These are phyloP conservation scores for Agrotis exclamationis DNA, from an alignment of 2,888 invertebrate species.

Conservation along the genomic window DNA sequence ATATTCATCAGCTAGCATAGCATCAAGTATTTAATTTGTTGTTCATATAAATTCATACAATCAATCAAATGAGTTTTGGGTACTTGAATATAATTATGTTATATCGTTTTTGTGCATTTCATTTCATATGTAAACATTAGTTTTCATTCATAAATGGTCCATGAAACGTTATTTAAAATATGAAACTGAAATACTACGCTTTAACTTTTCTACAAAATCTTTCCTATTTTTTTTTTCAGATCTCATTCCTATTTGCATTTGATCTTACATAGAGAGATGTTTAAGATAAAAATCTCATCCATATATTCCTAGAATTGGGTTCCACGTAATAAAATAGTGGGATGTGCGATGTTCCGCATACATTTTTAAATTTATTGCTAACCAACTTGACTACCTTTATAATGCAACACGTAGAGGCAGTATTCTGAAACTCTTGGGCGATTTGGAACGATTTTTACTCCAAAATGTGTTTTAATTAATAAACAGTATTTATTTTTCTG, in stretches of 20 bases:
- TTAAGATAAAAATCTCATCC: slow-evolving; percentile 52
- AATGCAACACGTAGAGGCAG: slow-evolving; percentile 56
- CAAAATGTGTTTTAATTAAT: too few species aligned
- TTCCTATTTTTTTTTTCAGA: background rate
- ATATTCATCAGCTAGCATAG: too few species aligned
- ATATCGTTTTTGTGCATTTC: too few species aligned
- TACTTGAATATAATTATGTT: too few species aligned
- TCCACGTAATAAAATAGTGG: slow-evolving; percentile 61
- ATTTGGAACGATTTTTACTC: slow-evolving; percentile 24
- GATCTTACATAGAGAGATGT: slow-evolving; percentile 36
- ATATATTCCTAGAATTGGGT: slow-evolving; percentile 49
- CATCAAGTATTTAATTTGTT: too few species aligned
- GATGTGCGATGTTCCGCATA: slow-evolving; percentile 64
- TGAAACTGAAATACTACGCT: background rate
- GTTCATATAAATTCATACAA: too few species aligned
- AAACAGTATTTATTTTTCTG: too few species aligned
- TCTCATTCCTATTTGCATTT: slow-evolving; percentile 1
- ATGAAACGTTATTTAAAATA: slow-evolving; percentile 5
- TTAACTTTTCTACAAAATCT: background rate
- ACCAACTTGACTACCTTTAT: slow-evolving; percentile 68
- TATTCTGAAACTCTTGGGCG: slow-evolving; percentile 37
- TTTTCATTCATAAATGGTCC: too few species aligned
- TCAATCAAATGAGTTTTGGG: too few species aligned
- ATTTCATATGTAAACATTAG: too few species aligned
- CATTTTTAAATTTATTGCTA: slow-evolving; percentile 79